phyloP scores from a whole-genome alignment of 2,797 vertebrate genomes.

The Chrysocyon brachyurus region DNA sequence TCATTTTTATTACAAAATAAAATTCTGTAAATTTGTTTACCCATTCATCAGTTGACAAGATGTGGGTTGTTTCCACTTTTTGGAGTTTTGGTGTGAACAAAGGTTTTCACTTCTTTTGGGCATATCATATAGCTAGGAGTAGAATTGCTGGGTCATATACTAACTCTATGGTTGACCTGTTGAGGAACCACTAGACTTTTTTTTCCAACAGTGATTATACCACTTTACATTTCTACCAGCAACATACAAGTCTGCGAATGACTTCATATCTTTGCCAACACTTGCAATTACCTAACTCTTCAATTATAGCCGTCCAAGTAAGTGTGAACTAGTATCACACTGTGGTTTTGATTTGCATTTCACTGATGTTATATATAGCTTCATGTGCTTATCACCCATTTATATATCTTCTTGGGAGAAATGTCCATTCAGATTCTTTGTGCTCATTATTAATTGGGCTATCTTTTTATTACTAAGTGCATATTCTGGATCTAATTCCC shows the following conservation, averaged over 20 bases:
- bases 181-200: background rate
- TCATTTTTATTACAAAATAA: background rate
- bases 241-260: background rate
- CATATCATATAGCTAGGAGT: background rate
- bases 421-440: background rate
- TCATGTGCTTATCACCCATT: background rate
- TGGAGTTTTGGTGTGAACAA: background rate
- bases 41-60: background rate
- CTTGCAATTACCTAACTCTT: background rate
- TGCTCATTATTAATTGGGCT: background rate
- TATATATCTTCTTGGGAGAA: background rate
- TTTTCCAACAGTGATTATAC: background rate
- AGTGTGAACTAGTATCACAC: background rate
- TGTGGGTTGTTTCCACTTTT: background rate
- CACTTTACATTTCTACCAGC: background rate
- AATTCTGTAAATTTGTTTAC: background rate
- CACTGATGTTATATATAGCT: background rate
- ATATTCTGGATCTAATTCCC: background rate
- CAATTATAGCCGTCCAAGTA: background rate
- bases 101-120: background rate
- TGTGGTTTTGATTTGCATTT: background rate
- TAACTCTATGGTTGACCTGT: background rate
- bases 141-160: background rate
- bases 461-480: conserved; percentile 7
- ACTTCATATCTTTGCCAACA: background rate